Percentiles rank a stretch among this genome's conserved stretches.
phyloP scores from a whole-genome alignment of 2,888 invertebrate genomes.

The Drosophila greeni region DNA sequence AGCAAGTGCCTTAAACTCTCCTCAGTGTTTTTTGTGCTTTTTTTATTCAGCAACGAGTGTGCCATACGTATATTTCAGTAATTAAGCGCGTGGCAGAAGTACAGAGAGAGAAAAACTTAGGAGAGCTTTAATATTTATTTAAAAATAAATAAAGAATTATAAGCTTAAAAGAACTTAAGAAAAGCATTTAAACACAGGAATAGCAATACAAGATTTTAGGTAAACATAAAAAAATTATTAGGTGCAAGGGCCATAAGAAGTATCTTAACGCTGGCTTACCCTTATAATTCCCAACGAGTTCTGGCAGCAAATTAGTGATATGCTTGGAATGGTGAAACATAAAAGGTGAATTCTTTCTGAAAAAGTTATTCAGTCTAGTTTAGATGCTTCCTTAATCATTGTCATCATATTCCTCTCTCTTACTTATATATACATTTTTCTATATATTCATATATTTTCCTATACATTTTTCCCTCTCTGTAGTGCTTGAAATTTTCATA shows the following conservation, averaged over 20 bases:
- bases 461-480: background rate
- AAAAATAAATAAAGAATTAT: too few relatives aligned
- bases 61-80: slow-evolving; percentile 5
- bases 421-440: too few relatives aligned
- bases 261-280: too few relatives aligned
- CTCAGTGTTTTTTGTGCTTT: slow-evolving; percentile 48
- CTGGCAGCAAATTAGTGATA: background rate
- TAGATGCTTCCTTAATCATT: too few relatives aligned
- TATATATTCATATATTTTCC: too few relatives aligned
- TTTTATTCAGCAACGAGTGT: slow-evolving; percentile 12
- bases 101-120: background rate
- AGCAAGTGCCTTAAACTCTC: slow-evolving; percentile 33
- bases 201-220: background rate
- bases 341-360: too few relatives aligned
- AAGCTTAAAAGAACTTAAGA: background rate
- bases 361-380: background rate
- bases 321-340: too few relatives aligned
- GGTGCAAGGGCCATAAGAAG: too few relatives aligned
- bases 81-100: slow-evolving; percentile 23
- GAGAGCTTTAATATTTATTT: background rate
- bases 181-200: too few relatives aligned
- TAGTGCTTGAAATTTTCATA: background rate
- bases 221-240: background rate
- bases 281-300: background rate
- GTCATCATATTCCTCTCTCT: too few relatives aligned